These are phyloP conservation scores for Dicycla oo DNA, from an alignment of 2,888 invertebrate genomes.

Conservation along the genomic window DNA sequence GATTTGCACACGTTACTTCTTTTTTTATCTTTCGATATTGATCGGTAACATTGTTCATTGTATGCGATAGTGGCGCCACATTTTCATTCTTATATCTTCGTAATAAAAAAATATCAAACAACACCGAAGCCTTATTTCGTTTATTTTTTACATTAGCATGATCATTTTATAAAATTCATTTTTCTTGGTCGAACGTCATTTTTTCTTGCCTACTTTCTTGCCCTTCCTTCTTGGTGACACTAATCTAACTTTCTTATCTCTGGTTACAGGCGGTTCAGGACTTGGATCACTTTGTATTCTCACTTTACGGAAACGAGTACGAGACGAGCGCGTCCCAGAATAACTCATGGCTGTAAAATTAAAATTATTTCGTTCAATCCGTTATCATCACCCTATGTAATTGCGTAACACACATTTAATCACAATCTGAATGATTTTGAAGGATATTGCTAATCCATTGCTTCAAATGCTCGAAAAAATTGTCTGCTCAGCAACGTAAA, in stretches of 20 bases:
- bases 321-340: slow-evolving; percentile 8
- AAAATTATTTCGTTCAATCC: background rate
- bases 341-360: slow-evolving; percentile 33
- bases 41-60: no score
- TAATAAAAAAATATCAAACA: background rate
- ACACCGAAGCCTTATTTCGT: background rate
- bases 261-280: background rate
- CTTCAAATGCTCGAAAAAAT: no score
- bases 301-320: slow-evolving; percentile 11
- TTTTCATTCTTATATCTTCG: no score
- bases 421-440: no score
- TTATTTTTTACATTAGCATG: background rate
- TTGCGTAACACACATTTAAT: no score
- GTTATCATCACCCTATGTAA: no score
- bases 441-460: no score
- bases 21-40: no score
- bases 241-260: slow-evolving; percentile 1
- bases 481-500: no score
- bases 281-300: slow-evolving; percentile 9
- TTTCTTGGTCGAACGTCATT: background rate
- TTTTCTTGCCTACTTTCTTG: background rate
- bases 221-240: background rate
- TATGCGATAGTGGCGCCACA: no score
- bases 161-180: background rate
- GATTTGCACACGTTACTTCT: no score